A percentile compares a stretch with the other conserved stretches of the same genome.
Conservation (phyloP, 2,888 invertebrate species). For the Pyrgus malvae region DNA sequence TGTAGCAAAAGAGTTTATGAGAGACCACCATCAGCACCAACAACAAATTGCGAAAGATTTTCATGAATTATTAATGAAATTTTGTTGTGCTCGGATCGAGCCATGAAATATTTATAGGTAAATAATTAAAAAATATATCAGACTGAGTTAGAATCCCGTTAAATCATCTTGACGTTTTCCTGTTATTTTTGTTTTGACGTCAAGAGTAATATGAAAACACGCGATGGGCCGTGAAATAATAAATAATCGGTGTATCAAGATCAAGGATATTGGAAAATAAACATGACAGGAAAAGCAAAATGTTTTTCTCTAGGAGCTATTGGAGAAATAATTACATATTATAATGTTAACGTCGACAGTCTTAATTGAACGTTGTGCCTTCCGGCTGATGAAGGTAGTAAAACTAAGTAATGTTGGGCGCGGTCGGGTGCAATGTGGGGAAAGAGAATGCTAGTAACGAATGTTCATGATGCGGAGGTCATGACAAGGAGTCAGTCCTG, state of each 20-base stretch:
- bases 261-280: not conserved
- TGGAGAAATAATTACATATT: too few species aligned
- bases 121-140: conserved; percentile 36
- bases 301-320: too few species aligned
- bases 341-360: too few species aligned
- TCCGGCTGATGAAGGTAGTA: too few species aligned
- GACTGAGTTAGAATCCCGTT: conserved; percentile 9
- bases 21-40: not conserved
- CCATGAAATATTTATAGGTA: conserved; percentile 40
- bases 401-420: too few species aligned
- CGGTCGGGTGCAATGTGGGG: too few species aligned
- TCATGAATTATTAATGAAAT: conserved; percentile 41
- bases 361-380: too few species aligned
- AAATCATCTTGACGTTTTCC: conserved; percentile 32
- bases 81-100: conserved; percentile 31
- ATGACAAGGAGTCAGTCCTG: too few species aligned
- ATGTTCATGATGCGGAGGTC: too few species aligned
- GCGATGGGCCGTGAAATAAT: not conserved
- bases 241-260: not conserved
- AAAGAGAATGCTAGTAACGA: too few species aligned
- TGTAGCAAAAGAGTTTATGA: not conserved
- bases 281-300: too few species aligned
- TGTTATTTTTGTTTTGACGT: conserved; percentile 2
- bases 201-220: not conserved
- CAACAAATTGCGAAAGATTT: conserved; percentile 20